Evolutionary conservation across 2,797 vertebrate genomes (phyloP).

Genomic region (Myotis findleyi): DNA sequence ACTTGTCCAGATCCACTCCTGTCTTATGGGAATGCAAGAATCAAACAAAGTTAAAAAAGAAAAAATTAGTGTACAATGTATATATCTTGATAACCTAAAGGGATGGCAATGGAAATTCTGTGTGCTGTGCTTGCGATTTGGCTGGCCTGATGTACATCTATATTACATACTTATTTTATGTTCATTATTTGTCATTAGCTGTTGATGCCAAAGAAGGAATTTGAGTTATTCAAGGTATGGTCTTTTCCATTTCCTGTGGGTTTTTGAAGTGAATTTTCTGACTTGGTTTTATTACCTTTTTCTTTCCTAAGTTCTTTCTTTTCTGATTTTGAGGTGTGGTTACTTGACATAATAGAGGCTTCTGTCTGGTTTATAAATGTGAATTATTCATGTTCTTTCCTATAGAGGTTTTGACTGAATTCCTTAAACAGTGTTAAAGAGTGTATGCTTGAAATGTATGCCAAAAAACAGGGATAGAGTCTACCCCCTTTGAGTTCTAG

Average conservation of each 20-base stretch:
- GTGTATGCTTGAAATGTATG: not conserved
- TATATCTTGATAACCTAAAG: not conserved
- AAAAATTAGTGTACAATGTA: not conserved
- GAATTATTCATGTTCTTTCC: not conserved
- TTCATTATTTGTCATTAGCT: constrained; percentile 90
- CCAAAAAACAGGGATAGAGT: not conserved
- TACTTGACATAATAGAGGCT: not conserved
- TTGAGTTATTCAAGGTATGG: constrained; percentile 99
- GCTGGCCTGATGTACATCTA: not conserved
- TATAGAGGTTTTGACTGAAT: not conserved
- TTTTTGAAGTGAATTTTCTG: constrained; percentile 73
- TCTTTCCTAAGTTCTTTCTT: constrained; percentile 52
- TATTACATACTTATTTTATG: constrained; percentile 78
- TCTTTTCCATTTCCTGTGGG: constrained; percentile 64
- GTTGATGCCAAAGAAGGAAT: constrained; percentile 99
- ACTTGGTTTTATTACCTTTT: constrained; percentile 39
- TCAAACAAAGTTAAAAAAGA: not conserved
- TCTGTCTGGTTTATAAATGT: constrained; percentile 3
- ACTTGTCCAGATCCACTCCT: not conserved
- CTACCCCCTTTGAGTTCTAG: not conserved
- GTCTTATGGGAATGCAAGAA: not conserved
- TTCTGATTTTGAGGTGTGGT: constrained; percentile 56
- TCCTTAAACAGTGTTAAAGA: not conserved
- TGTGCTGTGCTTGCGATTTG: constrained; percentile 52
- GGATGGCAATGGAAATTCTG: not conserved